phyloP scores from a whole-genome alignment of 1,140 invertebrate genomes.

The Bombus waltoni region DNA sequence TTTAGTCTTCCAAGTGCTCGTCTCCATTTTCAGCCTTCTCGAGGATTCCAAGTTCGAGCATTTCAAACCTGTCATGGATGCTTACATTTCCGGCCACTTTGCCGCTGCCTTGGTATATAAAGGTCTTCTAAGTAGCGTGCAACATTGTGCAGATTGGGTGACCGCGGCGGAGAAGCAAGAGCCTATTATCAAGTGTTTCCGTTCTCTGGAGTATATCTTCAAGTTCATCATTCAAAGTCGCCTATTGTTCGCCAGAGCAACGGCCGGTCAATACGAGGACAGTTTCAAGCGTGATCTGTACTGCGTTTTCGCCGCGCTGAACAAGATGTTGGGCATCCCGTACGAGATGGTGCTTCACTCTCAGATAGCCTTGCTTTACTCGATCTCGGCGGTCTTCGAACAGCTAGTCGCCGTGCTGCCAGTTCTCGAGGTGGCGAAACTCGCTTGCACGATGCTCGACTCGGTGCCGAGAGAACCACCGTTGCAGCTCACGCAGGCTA shows the following conservation, averaged over 20 bases:
- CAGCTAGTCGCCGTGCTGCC: constrained; percentile 86
- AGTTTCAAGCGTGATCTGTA: constrained; percentile 91
- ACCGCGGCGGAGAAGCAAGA: constrained; percentile 92
- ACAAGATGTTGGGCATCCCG: constrained; percentile 89
- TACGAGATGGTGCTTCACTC: constrained; percentile 89
- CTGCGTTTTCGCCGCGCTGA: constrained; percentile 89
- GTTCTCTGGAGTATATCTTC: constrained; percentile 96
- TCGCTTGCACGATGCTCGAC: constrained; percentile 88
- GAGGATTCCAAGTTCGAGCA: constrained; percentile 97
- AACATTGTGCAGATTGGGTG: constrained; percentile 96
- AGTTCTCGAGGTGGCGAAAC: constrained; percentile 86
- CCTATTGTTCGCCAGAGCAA: constrained; percentile 93
- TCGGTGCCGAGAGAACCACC: constrained; percentile 86
- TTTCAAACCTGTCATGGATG: constrained; percentile 97
- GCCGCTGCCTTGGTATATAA: constrained; percentile 97
- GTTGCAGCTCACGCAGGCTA: constrained; percentile 87
- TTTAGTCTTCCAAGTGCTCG: constrained; percentile 91
- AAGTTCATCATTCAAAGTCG: constrained; percentile 97
- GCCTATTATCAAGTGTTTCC: constrained; percentile 94
- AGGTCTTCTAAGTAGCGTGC: constrained; percentile 93
- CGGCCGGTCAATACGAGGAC: constrained; percentile 93
- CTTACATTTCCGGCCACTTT: constrained; percentile 97
- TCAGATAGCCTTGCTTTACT: constrained; percentile 88
- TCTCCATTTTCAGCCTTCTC: constrained; percentile 95
- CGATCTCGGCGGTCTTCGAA: constrained; percentile 85